phyloP scores from a whole-genome alignment of 1,140 invertebrate species.

The Drosophila tani region DNA sequence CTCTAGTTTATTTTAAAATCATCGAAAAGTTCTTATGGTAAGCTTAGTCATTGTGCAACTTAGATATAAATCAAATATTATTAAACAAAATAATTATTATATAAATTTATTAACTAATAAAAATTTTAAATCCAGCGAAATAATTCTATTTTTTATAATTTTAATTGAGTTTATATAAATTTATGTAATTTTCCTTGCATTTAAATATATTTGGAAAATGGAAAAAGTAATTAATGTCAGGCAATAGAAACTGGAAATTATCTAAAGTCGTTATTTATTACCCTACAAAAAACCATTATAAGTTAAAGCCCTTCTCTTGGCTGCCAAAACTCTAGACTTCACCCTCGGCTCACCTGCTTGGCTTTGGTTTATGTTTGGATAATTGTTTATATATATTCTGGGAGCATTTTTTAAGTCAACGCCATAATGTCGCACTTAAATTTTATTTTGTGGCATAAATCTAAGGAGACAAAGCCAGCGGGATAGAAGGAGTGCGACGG shows the following conservation, averaged over 20 bases:
- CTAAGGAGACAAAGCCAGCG: slow-evolving; percentile 33
- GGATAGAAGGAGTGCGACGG: background rate
- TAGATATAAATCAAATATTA: no score
- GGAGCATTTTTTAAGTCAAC: slow-evolving; percentile 64
- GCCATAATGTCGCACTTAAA: slow-evolving; percentile 75
- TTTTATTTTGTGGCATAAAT: slow-evolving; percentile 78
- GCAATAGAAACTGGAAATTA: slow-evolving; percentile 1
- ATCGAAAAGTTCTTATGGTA: no score
- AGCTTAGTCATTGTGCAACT: no score
- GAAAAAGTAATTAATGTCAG: background rate
- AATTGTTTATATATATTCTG: slow-evolving; percentile 72
- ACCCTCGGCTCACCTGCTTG: slow-evolving; percentile 6
- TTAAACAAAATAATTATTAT: no score
- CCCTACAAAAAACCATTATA: slow-evolving; percentile 9
- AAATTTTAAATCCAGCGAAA: no score
- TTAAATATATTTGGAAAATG: background rate
- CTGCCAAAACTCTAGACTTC: background rate
- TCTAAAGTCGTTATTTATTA: slow-evolving; percentile 11
- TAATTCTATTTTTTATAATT: no score
- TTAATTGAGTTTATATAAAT: background rate
- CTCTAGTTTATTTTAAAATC: no score
- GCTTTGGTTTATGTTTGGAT: slow-evolving; percentile 27
- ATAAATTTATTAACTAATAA: no score
- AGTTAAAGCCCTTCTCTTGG: background rate
- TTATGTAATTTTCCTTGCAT: background rate